Conservation (phyloP, 2,797 vertebrate genomes). For the Lates japonicus region DNA sequence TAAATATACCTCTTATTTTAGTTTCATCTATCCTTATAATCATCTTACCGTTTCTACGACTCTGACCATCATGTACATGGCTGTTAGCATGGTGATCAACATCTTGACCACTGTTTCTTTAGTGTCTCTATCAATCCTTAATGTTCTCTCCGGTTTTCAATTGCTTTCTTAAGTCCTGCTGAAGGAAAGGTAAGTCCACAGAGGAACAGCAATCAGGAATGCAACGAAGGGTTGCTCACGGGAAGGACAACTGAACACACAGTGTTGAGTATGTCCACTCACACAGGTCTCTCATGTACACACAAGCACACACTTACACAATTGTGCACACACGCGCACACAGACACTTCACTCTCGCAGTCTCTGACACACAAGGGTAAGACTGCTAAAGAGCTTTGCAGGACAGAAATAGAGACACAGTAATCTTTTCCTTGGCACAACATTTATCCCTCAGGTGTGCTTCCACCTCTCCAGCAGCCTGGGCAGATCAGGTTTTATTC, state of each 20-base stretch:
- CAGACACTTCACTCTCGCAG: constrained; percentile 52
- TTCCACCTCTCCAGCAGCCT: constrained; percentile 28
- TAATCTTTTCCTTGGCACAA: constrained; percentile 82
- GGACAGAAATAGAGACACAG: constrained; percentile 84
- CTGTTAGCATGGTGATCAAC: constrained; percentile 91
- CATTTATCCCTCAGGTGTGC: constrained; percentile 77
- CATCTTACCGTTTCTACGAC: constrained; percentile 88
- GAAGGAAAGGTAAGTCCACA: constrained; percentile 46
- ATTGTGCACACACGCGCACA: background rate
- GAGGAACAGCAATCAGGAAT: constrained; percentile 36
- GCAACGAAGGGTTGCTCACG: constrained; percentile 12
- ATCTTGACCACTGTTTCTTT: constrained; percentile 78
- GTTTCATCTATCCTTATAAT: constrained; percentile 6
- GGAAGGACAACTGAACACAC: constrained; percentile 34
- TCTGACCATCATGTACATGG: constrained; percentile 88
- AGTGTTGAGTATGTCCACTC: constrained; percentile 38
- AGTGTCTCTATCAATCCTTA: constrained; percentile 38
- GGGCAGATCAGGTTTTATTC: constrained; percentile 16
- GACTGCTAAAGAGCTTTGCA: constrained; percentile 85
- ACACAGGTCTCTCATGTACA: constrained; percentile 26
- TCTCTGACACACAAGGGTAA: constrained; percentile 72
- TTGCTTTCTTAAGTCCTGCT: constrained; percentile 38
- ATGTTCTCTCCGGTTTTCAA: constrained; percentile 21
- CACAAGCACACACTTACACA: constrained; percentile 34
- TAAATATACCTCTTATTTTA: background rate